These are phyloP conservation scores for Leucoptera coffeella DNA, from an alignment of 2,888 invertebrate species.

Conservation along the genomic window DNA sequence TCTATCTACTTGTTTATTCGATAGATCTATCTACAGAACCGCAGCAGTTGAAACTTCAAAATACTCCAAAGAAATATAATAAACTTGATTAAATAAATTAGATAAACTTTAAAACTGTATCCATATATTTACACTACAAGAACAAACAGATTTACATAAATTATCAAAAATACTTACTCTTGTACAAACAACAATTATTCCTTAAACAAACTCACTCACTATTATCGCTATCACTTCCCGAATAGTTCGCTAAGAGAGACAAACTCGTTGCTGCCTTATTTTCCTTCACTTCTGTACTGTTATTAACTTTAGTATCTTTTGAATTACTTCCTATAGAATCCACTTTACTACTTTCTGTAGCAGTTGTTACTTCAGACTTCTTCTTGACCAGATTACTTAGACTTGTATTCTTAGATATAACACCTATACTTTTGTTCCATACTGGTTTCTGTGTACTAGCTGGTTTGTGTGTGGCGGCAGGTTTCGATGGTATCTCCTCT, in stretches of 20 bases:
- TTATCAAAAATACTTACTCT: constrained; percentile 1
- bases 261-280: constrained; percentile 33
- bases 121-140: too few species aligned
- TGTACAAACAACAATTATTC: neutral
- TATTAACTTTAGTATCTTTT: too few species aligned
- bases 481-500: constrained; percentile 15
- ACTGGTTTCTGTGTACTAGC: constrained; percentile 15
- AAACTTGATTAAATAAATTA: too few species aligned
- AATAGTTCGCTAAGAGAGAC: constrained; percentile 64
- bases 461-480: constrained; percentile 10
- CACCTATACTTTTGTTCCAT: constrained; percentile 51
- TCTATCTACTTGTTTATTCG: too few species aligned
- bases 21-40: too few species aligned
- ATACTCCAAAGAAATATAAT: too few species aligned
- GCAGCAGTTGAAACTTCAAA: too few species aligned
- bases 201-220: constrained; percentile 12
- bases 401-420: constrained; percentile 28
- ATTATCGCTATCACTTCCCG: constrained; percentile 63
- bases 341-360: constrained; percentile 7
- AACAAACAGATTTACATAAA: neutral
- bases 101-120: too few species aligned
- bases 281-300: neutral
- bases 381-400: constrained; percentile 45
- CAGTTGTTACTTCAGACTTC: constrained; percentile 13
- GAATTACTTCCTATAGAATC: constrained; percentile 5